Conservation (phyloP, 2,888 invertebrate species). For the Acleris sparsana region DNA sequence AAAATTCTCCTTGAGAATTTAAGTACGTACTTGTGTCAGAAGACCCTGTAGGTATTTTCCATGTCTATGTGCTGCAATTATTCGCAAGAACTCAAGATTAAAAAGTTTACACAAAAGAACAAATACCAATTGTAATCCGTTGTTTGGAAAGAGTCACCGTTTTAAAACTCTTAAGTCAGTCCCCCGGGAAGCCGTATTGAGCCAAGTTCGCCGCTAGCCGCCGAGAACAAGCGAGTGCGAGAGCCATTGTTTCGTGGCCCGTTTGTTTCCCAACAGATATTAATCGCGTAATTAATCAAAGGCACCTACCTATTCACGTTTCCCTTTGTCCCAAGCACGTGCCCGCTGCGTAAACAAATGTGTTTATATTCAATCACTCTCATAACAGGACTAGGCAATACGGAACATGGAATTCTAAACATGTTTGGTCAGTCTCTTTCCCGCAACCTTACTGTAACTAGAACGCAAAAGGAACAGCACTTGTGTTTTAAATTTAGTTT, state of each 20-base stretch:
- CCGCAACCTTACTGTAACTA: too few relatives aligned
- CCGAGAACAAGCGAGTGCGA: not conserved
- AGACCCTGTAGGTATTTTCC: too few relatives aligned
- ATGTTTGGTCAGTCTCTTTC: too few relatives aligned
- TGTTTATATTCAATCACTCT: slow-evolving; percentile 34
- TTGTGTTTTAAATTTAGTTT: slow-evolving; percentile 11
- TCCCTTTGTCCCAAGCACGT: slow-evolving; percentile 31
- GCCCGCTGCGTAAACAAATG: slow-evolving; percentile 30
- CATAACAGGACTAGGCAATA: slow-evolving; percentile 3
- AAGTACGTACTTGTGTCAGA: too few relatives aligned
- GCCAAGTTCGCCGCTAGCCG: not conserved
- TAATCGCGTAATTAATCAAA: slow-evolving; percentile 21
- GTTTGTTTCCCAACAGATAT: slow-evolving; percentile 21
- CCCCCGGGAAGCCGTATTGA: too few relatives aligned
- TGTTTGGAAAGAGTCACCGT: too few relatives aligned
- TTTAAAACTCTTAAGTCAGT: too few relatives aligned
- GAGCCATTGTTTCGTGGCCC: slow-evolving; percentile 11
- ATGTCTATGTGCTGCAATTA: too few relatives aligned
- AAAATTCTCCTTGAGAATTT: too few relatives aligned
- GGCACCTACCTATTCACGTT: slow-evolving; percentile 19
- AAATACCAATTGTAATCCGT: too few relatives aligned
- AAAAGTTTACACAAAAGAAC: too few relatives aligned
- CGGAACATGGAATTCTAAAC: not conserved
- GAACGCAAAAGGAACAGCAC: not conserved
- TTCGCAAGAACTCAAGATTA: too few relatives aligned